Conservation (phyloP, 1,140 invertebrate species). For the Alviniconcha marisindica region DNA sequence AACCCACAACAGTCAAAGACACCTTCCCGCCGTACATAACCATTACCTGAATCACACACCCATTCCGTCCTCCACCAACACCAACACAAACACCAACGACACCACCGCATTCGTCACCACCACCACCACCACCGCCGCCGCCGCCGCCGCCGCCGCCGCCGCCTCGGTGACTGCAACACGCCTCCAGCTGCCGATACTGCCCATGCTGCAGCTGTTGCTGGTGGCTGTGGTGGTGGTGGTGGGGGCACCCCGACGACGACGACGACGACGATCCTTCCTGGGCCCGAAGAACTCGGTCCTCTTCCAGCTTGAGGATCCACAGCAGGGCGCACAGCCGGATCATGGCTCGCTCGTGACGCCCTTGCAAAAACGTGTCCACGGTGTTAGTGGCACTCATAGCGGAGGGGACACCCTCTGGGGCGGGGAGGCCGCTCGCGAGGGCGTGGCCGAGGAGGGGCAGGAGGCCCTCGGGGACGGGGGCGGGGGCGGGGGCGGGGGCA, state of each 20-base stretch:
- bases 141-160: neutral
- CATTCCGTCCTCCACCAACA: neutral
- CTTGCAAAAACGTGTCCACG: constrained; percentile 58
- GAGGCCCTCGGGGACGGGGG: neutral
- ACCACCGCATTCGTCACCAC: neutral
- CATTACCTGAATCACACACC: neutral
- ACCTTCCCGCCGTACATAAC: no score
- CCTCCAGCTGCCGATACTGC: neutral
- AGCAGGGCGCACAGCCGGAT: constrained; percentile 69
- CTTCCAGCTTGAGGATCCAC: constrained; percentile 71
- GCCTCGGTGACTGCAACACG: neutral
- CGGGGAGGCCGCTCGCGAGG: neutral
- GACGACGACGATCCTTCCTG: no score
- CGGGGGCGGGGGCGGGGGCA: neutral
- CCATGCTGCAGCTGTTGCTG: constrained; percentile 3
- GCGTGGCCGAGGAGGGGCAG: neutral
- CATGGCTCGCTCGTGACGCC: constrained; percentile 67
- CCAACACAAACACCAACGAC: neutral
- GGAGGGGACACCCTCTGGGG: neutral
- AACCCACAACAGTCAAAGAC: no score
- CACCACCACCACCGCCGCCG: neutral
- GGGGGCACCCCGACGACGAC: neutral
- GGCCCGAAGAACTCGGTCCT: constrained; percentile 52
- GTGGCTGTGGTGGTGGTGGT: neutral
- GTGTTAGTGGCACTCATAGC: constrained; percentile 55